These are phyloP conservation scores for Zaprionus vittiger DNA, from an alignment of 1,140 invertebrate species.

Conservation along the genomic window DNA sequence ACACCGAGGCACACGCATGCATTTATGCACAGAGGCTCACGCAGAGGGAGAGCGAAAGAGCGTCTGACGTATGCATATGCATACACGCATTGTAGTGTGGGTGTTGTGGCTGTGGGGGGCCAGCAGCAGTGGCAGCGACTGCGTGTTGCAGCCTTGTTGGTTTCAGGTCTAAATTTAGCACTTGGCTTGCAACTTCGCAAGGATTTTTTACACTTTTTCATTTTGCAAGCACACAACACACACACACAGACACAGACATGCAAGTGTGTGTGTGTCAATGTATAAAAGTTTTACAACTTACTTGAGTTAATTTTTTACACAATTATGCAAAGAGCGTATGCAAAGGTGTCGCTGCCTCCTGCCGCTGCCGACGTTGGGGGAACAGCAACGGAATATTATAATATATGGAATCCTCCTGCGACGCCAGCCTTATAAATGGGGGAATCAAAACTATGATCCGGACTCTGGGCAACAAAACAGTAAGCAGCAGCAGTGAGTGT, in stretches of 20 bases:
- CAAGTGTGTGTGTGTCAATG: conserved; percentile 4
- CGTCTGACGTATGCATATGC: conserved; percentile 65
- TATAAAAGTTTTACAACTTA: conserved; percentile 57
- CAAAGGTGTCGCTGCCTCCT: conserved; percentile 5
- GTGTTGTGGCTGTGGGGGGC: conserved; percentile 57
- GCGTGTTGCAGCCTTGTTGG: conserved; percentile 74
- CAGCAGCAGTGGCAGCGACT: conserved; percentile 40
- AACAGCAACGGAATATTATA: conserved; percentile 16
- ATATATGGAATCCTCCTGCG: conserved; percentile 28
- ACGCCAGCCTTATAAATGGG: conserved; percentile 41
- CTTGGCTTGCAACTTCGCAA: conserved; percentile 76
- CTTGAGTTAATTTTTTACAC: conserved; percentile 50
- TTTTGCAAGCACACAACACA: conserved; percentile 31
- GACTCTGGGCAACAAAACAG: conserved; percentile 44
- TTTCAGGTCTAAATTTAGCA: conserved; percentile 81
- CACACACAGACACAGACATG: neutral
- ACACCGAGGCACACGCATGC: conserved; percentile 27
- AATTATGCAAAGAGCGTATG: conserved; percentile 40
- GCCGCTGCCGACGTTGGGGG: conserved; percentile 7
- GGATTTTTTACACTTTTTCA: conserved; percentile 52
- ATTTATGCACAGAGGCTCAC: conserved; percentile 33
- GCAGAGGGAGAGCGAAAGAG: conserved; percentile 32
- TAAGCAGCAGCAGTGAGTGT: conserved; percentile 63
- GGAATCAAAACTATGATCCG: conserved; percentile 55
- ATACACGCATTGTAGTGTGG: conserved; percentile 48